A percentile compares a stretch with the other conserved stretches of the same genome.
Evolutionary conservation across 2,113 vertebrate genomes (phyloP).

Genomic region (Hystrix brachyura): DNA sequence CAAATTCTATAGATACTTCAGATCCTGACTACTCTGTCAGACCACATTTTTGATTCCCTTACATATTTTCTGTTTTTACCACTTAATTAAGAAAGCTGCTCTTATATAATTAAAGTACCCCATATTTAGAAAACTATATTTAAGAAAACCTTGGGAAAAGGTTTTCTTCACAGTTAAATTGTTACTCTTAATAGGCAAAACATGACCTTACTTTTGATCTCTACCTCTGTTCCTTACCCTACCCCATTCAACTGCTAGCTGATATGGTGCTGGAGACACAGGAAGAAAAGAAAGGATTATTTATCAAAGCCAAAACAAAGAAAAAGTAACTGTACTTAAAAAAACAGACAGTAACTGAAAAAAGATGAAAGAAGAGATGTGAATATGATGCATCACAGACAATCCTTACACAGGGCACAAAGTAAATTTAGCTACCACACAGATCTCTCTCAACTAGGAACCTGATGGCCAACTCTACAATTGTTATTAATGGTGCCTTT

Average conservation of each 20-base stretch:
- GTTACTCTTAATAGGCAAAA: background rate
- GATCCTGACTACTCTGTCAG: background rate
- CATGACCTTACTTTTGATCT: background rate
- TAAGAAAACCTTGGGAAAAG: background rate
- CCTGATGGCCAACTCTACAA: background rate
- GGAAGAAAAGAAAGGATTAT: background rate
- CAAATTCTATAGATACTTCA: conserved; percentile 24
- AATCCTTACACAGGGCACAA: background rate
- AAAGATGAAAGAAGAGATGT: background rate
- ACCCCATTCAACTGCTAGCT: background rate
- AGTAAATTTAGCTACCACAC: background rate
- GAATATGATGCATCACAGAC: background rate
- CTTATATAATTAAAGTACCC: background rate
- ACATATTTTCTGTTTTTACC: conserved; percentile 28
- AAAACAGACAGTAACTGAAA: background rate
- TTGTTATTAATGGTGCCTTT: background rate
- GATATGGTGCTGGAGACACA: background rate
- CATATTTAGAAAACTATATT: background rate
- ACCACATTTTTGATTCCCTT: background rate
- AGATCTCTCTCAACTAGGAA: background rate
- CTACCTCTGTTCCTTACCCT: background rate
- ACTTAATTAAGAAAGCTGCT: conserved; percentile 13
- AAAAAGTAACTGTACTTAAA: background rate
- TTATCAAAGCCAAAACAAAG: background rate
- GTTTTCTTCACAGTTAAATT: background rate